phyloP scores from a whole-genome alignment of 2,888 invertebrate species.

The Pycnomerus fuliginosus region DNA sequence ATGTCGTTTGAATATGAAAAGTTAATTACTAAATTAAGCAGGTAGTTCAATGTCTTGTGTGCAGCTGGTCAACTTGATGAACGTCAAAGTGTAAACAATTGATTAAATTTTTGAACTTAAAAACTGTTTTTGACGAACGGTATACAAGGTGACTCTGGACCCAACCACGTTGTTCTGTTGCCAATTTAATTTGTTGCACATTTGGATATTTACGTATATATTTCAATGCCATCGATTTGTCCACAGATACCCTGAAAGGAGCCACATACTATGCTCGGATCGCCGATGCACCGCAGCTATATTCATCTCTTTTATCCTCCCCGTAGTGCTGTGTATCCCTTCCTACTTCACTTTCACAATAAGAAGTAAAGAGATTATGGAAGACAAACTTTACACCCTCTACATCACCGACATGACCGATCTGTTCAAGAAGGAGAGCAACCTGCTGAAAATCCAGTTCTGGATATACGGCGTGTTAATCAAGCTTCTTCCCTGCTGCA shows the following conservation, averaged over 20 bases:
- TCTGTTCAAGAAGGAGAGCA: conserved; percentile 47
- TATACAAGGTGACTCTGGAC: too few species aligned
- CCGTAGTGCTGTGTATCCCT: conserved; percentile 80
- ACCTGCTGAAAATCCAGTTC: conserved; percentile 63
- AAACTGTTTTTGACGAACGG: too few species aligned
- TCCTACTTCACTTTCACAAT: conserved; percentile 74
- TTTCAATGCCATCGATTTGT: too few species aligned
- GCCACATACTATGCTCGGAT: conserved; percentile 73
- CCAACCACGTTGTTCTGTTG: too few species aligned
- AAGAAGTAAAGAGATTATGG: conserved; percentile 55
- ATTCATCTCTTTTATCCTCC: conserved; percentile 70
- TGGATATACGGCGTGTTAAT: conserved; percentile 81
- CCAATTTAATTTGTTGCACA: too few species aligned
- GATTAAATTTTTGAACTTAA: too few species aligned
- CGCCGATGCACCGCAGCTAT: conserved; percentile 76
- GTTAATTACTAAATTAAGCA: too few species aligned
- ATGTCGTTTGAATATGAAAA: too few species aligned
- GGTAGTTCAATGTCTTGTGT: too few species aligned
- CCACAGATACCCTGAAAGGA: conserved; percentile 79
- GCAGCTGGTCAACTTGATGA: too few species aligned
- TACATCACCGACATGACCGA: conserved; percentile 59
- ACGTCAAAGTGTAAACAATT: too few species aligned
- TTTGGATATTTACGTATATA: too few species aligned
- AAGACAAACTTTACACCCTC: conserved; percentile 59
- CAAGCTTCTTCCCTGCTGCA: conserved; percentile 76